phyloP scores from a whole-genome alignment of 2,797 vertebrate genomes.

The Denticeps clupeoides region DNA sequence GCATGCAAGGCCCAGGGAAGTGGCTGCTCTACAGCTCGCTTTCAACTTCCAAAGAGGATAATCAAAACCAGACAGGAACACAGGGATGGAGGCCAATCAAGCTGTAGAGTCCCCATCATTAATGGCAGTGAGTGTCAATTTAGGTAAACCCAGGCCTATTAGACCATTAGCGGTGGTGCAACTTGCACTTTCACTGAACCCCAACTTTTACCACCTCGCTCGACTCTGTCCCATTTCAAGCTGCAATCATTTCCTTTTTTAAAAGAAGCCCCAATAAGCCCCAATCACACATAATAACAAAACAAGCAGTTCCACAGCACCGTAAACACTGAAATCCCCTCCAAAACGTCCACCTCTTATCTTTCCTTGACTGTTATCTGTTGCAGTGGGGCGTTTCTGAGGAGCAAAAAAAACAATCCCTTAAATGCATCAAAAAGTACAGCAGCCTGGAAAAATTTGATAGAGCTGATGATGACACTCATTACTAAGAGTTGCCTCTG shows the following conservation, averaged over 20 bases:
- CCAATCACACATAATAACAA: neutral
- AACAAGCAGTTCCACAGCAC: neutral
- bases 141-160: slow-evolving; percentile 12
- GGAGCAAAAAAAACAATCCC: too few species aligned
- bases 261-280: neutral
- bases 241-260: slow-evolving; percentile 3
- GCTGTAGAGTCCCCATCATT: slow-evolving; percentile 3
- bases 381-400: too few species aligned
- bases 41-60: slow-evolving; percentile 7
- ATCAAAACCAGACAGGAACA: slow-evolving; percentile 12
- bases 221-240: too few species aligned
- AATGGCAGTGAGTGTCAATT: slow-evolving; percentile 8
- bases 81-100: neutral
- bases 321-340: neutral
- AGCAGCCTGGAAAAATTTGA: slow-evolving; percentile 8
- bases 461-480: slow-evolving; percentile 19
- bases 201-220: neutral
- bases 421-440: neutral
- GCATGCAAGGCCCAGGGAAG: too few species aligned
- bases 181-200: neutral
- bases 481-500: slow-evolving; percentile 19
- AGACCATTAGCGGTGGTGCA: neutral
- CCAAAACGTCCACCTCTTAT: neutral
- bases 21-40: neutral
- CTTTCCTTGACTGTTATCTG: too few species aligned